Evolutionary conservation across 2,888 invertebrate species (phyloP), one percentile per base, ranked within the genome.

Genomic region (Mythimna vitellina): DNA sequence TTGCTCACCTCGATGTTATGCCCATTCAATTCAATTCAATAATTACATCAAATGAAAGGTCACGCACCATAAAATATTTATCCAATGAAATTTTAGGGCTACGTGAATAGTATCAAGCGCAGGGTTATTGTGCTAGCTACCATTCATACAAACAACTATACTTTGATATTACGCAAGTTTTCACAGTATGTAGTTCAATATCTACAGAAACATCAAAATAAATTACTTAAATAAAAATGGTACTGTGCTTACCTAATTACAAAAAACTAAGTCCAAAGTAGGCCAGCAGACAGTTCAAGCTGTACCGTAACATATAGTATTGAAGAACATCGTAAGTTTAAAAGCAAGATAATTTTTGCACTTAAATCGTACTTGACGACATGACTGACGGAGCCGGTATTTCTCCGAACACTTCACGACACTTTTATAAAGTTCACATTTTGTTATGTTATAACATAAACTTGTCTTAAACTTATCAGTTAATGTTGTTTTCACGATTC

Each of bases 351-450:
- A 89, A 92, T 93, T 93, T 93, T 93, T 91, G 93, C 95, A 95
- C 94, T 93, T 92, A 92, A 93, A 93, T 93, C 88, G 92, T 94
- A 92, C 93, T 93, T 92, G 88, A 91, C 89, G 90, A 93, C 93
- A 94, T 92, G 88, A 92, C 89, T 91, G 89, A 88, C 86, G 78
- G 85, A 90, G 91, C 92, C 92, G 92, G 93, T 94, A 93, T 92
- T 92, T 90, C 89, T 90, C 86, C 74, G 81, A 89, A 89, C 95
- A 96, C 96, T 94, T 92, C 95, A 95, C 95, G 89, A 90, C 94
- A 95, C 95, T 92, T 87, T 81, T 67, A 56, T 73, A 80, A 86
- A 90, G 91, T 93, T 91, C 90, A 93, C 93, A 93, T 93, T 88
- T 88, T 88, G 82, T 68, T 81, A 70, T 79, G 84, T 88, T 86